Conservation (phyloP, 2,888 invertebrate species). For the Stegophylla sp. region DNA sequence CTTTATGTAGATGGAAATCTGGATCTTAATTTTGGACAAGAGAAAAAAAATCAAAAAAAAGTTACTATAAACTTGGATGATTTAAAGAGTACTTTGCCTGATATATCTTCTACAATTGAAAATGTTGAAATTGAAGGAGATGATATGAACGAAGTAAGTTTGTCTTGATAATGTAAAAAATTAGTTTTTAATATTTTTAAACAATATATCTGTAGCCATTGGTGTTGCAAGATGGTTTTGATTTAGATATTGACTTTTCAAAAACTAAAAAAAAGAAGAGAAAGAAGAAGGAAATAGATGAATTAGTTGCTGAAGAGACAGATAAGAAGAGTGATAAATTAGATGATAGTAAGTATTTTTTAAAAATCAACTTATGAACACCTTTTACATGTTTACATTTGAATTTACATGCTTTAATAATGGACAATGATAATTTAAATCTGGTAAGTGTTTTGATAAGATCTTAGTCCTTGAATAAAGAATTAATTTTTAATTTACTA, state of each 20-base stretch:
- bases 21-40: constrained; percentile 80
- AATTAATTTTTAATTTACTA: constrained; percentile 27
- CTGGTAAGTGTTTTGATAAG: constrained; percentile 56
- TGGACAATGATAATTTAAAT: constrained; percentile 46
- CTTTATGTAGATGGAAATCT: constrained; percentile 59
- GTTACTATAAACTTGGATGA: constrained; percentile 87
- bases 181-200: constrained; percentile 38
- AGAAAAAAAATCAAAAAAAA: constrained; percentile 87
- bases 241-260: constrained; percentile 85
- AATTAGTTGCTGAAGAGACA: constrained; percentile 80
- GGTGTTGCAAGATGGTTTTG: constrained; percentile 70
- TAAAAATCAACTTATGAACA: constrained; percentile 13
- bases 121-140: constrained; percentile 63
- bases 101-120: constrained; percentile 65
- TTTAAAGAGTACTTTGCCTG: constrained; percentile 79
- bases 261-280: constrained; percentile 88
- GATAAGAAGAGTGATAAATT: constrained; percentile 77
- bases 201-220: constrained; percentile 40
- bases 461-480: constrained; percentile 42
- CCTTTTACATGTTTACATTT: constrained; percentile 35
- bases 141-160: constrained; percentile 62
- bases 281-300: constrained; percentile 86
- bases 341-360: constrained; percentile 69
- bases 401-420: constrained; percentile 55
- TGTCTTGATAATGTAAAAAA: constrained; percentile 30